Evolutionary conservation across 2,888 invertebrate genomes (phyloP), one percentile per base, ranked within the genome.

Genomic region (Eilema caniola): DNA sequence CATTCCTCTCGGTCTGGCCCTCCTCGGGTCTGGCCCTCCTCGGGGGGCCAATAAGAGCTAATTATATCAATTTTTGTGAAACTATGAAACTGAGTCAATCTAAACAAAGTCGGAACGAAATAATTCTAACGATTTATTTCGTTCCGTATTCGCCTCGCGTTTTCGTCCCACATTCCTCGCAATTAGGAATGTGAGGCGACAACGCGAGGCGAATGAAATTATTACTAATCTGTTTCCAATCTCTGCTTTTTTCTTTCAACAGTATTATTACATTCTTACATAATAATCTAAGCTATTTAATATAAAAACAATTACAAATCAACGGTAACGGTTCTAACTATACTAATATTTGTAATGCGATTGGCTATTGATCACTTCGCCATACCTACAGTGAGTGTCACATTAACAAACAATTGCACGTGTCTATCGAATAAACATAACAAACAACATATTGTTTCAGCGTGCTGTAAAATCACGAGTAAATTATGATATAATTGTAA

Each of bases 391-490:
- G 53, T 65, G 63, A 67, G 57, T 66, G 61, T 41, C 64, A 66
- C 62, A 62, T 47, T 60, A 68, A 73, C 71, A 70, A 70, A 70
- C 37, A 68, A 62, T 56, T 60, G 53, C 67, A 72, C 62, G 70
- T 69, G 64, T 47, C 11, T 24, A 69, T 56, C 16, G 25, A 37
- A 69, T 61, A 70, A 70, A 70, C 61, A 66, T 47, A n/a, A 37
- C 23, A 23, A n/a, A 37, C 25, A 23, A n/a, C n/a, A 53, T 62
- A 59, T 37, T 31, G 56, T 56, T 37, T 23, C 60, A 69, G 20
- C 53, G 47, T 71, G 11, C 37, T 41, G 66, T 16, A n/a, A 53
- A 53, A n/a, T 20, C 53, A 53, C 53, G 53, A 53, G 1, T 20
- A n/a, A 20, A 53, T 47, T 41, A 12, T 12, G 33, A 12, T 37